These are phyloP conservation scores for Ichneumon xanthorius DNA, from an alignment of 2,888 invertebrate species.

Conservation along the genomic window DNA sequence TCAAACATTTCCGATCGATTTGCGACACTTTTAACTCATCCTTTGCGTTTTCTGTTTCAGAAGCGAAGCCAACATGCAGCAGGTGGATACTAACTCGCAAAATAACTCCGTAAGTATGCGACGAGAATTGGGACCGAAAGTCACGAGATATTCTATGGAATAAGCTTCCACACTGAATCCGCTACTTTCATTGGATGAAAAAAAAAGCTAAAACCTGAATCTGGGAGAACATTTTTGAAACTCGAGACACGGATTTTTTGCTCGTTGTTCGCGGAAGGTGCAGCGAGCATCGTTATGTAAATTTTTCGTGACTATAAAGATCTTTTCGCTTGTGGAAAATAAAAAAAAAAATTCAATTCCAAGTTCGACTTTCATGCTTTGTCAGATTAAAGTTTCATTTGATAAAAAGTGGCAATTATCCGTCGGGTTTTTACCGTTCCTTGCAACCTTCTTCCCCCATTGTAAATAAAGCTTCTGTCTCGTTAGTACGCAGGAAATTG, in stretches of 20 bases:
- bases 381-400: neutral
- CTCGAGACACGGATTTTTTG: neutral
- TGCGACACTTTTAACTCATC: conserved; percentile 10
- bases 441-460: conserved; percentile 25
- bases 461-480: conserved; percentile 56
- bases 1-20: neutral
- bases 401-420: neutral
- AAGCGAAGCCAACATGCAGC: conserved; percentile 87
- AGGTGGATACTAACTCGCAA: conserved; percentile 87
- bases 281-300: neutral
- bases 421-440: conserved; percentile 9
- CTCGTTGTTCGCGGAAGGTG: no score
- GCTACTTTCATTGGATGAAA: conserved; percentile 12
- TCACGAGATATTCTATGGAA: conserved; percentile 8
- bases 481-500: conserved; percentile 41
- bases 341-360: neutral
- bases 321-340: neutral
- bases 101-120: conserved; percentile 86
- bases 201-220: conserved; percentile 5
- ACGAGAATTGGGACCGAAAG: neutral
- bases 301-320: neutral
- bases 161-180: conserved; percentile 21
- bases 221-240: neutral
- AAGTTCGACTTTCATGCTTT: neutral
- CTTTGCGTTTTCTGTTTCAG: conserved; percentile 80